A percentile compares a stretch with the other conserved stretches of the same genome.
Conservation (phyloP, 2,888 invertebrate genomes). For the Rhamnusium bicolor region DNA sequence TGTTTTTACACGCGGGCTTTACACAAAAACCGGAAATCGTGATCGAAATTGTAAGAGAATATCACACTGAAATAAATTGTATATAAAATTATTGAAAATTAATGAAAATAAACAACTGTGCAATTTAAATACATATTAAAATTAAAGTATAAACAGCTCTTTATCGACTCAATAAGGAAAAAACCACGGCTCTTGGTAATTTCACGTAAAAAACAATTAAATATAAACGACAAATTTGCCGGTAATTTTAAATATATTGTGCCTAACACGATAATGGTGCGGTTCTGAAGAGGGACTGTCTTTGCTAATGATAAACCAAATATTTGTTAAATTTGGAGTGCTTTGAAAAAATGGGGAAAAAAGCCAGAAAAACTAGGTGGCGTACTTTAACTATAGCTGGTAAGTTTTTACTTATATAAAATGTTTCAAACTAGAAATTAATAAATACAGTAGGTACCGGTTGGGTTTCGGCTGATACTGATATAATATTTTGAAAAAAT, state of each 20-base stretch:
- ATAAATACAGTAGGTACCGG: no score
- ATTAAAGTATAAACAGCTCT: conserved; percentile 5
- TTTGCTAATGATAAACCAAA: conserved; percentile 49
- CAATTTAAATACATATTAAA: conserved; percentile 1
- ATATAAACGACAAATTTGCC: conserved; percentile 11
- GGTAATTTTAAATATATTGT: conserved; percentile 6
- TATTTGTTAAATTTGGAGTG: conserved; percentile 45
- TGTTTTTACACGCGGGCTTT: conserved; percentile 47
- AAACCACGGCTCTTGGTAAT: conserved; percentile 4
- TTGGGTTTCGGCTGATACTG: no score
- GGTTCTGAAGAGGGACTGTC: conserved; percentile 29
- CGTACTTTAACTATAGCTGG: conserved; percentile 76
- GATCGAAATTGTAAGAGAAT: conserved; percentile 7
- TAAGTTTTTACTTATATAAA: conserved; percentile 59
- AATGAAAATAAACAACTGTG: conserved; percentile 17
- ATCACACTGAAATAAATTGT: background rate
- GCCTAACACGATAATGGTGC: background rate
- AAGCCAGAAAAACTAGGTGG: conserved; percentile 78
- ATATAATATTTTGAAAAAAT: no score
- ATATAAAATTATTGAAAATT: background rate
- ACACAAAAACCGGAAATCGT: conserved; percentile 22
- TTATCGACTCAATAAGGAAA: conserved; percentile 21
- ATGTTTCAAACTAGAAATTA: no score
- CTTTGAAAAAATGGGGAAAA: conserved; percentile 74
- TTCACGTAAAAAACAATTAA: background rate